Conservation (phyloP, 2,888 invertebrate genomes). For the Copidosoma aretas region DNA sequence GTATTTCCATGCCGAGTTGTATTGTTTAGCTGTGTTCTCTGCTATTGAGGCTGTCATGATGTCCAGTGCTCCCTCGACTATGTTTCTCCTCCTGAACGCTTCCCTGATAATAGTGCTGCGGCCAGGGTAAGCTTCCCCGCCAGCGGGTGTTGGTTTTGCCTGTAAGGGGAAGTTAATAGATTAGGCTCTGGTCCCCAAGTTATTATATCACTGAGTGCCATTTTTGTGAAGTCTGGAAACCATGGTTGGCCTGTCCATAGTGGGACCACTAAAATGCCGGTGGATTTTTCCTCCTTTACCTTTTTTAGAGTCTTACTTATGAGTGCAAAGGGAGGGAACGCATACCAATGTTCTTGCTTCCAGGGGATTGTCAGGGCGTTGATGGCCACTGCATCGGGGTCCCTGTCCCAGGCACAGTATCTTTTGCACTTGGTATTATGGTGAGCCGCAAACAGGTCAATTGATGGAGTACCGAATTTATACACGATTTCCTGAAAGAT, state of each 20-base stretch:
- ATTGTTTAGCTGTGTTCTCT: background rate
- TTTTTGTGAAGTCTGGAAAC: too few relatives aligned
- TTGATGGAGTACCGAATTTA: background rate
- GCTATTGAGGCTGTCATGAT: background rate
- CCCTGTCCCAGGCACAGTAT: background rate
- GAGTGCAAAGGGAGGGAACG: constrained; percentile 24
- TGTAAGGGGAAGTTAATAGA: too few relatives aligned
- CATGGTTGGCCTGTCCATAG: constrained; percentile 21
- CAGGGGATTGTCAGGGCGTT: constrained; percentile 11
- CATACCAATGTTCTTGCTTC: constrained; percentile 13
- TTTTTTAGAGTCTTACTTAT: constrained; percentile 32
- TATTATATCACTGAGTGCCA: too few relatives aligned
- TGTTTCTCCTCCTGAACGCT: background rate
- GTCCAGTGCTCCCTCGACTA: background rate
- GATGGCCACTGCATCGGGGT: background rate
- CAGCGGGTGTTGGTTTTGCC: too few relatives aligned
- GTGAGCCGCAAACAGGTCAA: constrained; percentile 23
- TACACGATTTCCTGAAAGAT: background rate
- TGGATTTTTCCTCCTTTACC: constrained; percentile 13
- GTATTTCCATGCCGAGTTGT: background rate
- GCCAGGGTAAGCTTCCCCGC: background rate
- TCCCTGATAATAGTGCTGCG: background rate
- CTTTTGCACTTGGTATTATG: background rate
- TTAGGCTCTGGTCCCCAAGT: too few relatives aligned
- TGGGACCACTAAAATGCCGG: constrained; percentile 23